Conservation (phyloP, 2,113 vertebrate genomes). For the Tupaia chinensis region DNA sequence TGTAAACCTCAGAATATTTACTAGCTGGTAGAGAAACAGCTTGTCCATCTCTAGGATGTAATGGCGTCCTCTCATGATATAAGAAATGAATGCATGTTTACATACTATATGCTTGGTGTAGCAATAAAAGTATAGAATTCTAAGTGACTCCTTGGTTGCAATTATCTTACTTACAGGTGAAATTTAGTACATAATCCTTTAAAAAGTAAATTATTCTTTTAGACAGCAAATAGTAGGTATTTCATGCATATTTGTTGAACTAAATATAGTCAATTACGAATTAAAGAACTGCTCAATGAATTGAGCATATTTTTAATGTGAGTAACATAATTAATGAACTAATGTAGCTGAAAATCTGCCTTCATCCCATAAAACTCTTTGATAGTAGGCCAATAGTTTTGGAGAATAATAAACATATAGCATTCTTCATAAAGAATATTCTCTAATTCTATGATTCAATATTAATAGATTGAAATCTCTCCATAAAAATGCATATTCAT, state of each 20-base stretch:
- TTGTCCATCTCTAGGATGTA: background rate
- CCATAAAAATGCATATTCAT: background rate
- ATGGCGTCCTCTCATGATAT: background rate
- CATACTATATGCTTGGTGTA: background rate
- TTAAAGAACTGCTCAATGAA: background rate
- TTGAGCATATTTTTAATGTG: background rate
- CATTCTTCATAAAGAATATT: background rate
- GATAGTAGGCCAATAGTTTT: background rate
- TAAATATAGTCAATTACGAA: background rate
- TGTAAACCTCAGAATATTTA: background rate
- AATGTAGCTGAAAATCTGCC: background rate
- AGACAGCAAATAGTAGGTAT: background rate
- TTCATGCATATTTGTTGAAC: background rate
- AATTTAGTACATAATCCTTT: background rate
- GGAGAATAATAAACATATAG: background rate
- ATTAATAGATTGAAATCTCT: background rate
- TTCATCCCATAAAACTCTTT: background rate
- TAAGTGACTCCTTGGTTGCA: background rate
- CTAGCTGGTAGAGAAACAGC: background rate
- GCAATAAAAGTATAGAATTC: background rate
- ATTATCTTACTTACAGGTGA: background rate
- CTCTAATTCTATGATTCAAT: background rate
- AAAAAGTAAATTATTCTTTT: conserved; percentile 9
- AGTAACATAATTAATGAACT: background rate
- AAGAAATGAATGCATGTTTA: background rate